Conservation (phyloP, 2,797 vertebrate species). For the Artibeus lituratus region DNA sequence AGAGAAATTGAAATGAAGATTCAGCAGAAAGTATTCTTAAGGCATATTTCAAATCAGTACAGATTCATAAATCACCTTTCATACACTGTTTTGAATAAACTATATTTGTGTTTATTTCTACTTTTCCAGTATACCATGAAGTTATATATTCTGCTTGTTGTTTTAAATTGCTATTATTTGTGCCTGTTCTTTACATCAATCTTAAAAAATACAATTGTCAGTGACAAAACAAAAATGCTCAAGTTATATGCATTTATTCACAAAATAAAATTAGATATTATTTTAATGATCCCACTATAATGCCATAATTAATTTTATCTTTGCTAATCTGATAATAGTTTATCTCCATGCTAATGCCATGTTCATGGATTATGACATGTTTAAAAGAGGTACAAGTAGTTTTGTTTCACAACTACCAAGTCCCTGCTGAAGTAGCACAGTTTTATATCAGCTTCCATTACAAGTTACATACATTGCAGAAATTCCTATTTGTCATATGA, state of each 20-base stretch:
- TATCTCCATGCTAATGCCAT: not conserved
- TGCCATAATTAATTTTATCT: not conserved
- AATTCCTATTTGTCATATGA: not conserved
- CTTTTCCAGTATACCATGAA: not conserved
- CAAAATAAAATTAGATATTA: slow-evolving; percentile 5
- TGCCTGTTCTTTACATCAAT: slow-evolving; percentile 27
- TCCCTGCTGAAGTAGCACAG: not conserved
- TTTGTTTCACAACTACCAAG: slow-evolving; percentile 33
- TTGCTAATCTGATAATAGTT: slow-evolving; percentile 1
- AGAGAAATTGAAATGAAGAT: not conserved
- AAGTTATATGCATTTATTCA: not conserved
- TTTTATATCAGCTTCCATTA: slow-evolving; percentile 22
- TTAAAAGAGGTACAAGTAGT: slow-evolving; percentile 26
- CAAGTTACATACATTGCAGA: not conserved
- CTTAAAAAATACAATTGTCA: slow-evolving; percentile 29
- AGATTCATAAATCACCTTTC: not conserved
- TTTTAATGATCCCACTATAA: not conserved
- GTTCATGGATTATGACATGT: not conserved
- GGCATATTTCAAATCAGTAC: not conserved
- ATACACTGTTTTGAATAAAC: not conserved
- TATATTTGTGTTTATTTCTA: not conserved
- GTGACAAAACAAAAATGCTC: not conserved
- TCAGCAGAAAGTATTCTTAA: slow-evolving; percentile 9
- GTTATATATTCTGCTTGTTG: not conserved
- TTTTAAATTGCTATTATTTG: not conserved